These are phyloP conservation scores for Spodoptera frugiperda DNA, from an alignment of 1,140 invertebrate genomes.

Conservation along the genomic window DNA sequence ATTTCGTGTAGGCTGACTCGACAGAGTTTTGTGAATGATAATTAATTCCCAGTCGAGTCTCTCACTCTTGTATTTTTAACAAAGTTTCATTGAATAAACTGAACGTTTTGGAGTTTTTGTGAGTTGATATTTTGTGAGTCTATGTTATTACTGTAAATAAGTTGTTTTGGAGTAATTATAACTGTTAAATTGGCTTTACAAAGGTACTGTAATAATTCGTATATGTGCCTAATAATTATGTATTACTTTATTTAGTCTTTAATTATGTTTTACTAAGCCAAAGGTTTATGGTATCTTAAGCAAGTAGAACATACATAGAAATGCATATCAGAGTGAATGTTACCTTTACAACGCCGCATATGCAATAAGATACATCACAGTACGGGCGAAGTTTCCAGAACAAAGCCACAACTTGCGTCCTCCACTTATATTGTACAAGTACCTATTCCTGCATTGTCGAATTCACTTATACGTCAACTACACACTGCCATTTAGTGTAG, in stretches of 20 bases:
- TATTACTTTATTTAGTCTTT: too few relatives aligned
- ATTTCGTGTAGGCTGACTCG: constrained; percentile 76
- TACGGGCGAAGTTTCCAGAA: constrained; percentile 72
- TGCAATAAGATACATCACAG: constrained; percentile 76
- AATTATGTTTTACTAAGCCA: too few relatives aligned
- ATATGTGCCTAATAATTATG: too few relatives aligned
- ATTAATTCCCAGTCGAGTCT: constrained; percentile 73
- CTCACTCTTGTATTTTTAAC: constrained; percentile 65
- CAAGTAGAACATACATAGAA: neutral
- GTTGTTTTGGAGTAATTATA: neutral
- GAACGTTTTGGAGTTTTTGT: constrained; percentile 33
- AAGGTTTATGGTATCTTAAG: too few relatives aligned
- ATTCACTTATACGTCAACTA: constrained; percentile 66
- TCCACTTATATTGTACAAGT: constrained; percentile 67
- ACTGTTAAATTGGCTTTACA: neutral
- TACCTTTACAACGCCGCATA: constrained; percentile 64
- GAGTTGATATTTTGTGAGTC: constrained; percentile 10
- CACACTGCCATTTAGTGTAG: constrained; percentile 52
- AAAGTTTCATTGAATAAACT: constrained; percentile 52
- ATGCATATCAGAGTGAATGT: constrained; percentile 47
- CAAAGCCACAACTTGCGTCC: constrained; percentile 74
- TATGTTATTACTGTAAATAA: constrained; percentile 5
- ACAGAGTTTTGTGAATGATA: constrained; percentile 72
- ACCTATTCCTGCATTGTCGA: constrained; percentile 71
- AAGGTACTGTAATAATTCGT: too few relatives aligned